Conservation (phyloP, 2,113 vertebrate genomes). For the Hippocampus mohnikei region DNA sequence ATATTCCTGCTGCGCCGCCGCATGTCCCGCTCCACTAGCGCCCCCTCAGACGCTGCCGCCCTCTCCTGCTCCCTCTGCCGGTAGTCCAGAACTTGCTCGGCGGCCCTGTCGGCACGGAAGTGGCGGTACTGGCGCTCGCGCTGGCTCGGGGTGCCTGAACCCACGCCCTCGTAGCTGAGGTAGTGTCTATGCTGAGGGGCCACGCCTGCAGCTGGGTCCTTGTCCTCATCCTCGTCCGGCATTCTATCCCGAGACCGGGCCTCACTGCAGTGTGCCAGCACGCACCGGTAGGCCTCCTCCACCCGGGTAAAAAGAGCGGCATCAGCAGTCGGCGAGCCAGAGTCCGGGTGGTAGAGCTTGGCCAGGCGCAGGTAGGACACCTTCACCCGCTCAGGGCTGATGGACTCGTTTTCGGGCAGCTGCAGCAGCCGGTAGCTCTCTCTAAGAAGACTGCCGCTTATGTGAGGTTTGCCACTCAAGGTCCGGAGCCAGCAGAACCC, state of each 20-base stretch:
- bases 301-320: conserved; percentile 76
- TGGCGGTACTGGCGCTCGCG: conserved; percentile 88
- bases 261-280: conserved; percentile 71
- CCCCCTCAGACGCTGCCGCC: conserved; percentile 66
- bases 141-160: conserved; percentile 87
- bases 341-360: conserved; percentile 90
- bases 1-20: conserved; percentile 79
- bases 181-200: conserved; percentile 87
- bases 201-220: conserved; percentile 68
- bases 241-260: conserved; percentile 30
- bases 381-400: conserved; percentile 73
- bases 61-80: conserved; percentile 76
- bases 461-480: conserved; percentile 24
- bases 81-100: conserved; percentile 85
- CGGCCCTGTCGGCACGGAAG: conserved; percentile 82
- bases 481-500: conserved; percentile 16
- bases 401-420: conserved; percentile 49
- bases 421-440: conserved; percentile 70
- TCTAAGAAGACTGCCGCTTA: conserved; percentile 49
- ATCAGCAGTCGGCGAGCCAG: conserved; percentile 75
- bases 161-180: conserved; percentile 88
- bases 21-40: conserved; percentile 75
- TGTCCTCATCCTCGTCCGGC: conserved; percentile 52
- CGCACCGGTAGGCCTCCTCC: conserved; percentile 83
- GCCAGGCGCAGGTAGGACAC: conserved; percentile 81